Conservation (phyloP, 1,140 invertebrate genomes). For the Wasmannia auropunctata region DNA sequence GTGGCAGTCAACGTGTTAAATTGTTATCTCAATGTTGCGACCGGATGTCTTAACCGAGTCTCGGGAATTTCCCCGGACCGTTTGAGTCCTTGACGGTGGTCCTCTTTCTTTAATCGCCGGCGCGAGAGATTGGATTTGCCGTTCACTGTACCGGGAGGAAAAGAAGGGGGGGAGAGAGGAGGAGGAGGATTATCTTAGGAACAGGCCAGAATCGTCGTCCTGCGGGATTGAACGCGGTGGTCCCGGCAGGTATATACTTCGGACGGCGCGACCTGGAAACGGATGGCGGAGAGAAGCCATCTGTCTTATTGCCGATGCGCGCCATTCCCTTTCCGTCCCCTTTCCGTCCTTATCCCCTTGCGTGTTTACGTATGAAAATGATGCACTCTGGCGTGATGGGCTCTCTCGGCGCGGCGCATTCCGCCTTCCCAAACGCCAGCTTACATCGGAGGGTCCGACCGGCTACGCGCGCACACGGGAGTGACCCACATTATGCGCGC, state of each 20-base stretch:
- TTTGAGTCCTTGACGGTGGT: background rate
- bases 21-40: background rate
- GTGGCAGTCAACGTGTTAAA: background rate
- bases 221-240: conserved; percentile 29
- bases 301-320: conserved; percentile 68
- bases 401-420: background rate
- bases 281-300: conserved; percentile 37
- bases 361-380: conserved; percentile 76
- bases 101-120: conserved; percentile 52
- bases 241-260: background rate
- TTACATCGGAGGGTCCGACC: conserved; percentile 49
- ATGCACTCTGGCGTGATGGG: conserved; percentile 57
- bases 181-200: conserved; percentile 55
- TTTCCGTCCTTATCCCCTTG: conserved; percentile 53
- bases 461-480: conserved; percentile 58
- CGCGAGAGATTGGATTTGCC: conserved; percentile 54
- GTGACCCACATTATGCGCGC: conserved; percentile 59
- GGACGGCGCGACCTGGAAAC: background rate
- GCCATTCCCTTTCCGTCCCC: background rate
- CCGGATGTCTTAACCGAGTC: background rate
- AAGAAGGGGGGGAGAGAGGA: too few relatives aligned
- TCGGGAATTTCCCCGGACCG: background rate
- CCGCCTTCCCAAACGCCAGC: conserved; percentile 52
- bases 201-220: conserved; percentile 45
- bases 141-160: background rate